Percentiles rank a stretch among this genome's conserved stretches.
Conservation (phyloP, 37 sponge, comb jelly and placozoan species). For the Aphrocallistes beatrix region DNA sequence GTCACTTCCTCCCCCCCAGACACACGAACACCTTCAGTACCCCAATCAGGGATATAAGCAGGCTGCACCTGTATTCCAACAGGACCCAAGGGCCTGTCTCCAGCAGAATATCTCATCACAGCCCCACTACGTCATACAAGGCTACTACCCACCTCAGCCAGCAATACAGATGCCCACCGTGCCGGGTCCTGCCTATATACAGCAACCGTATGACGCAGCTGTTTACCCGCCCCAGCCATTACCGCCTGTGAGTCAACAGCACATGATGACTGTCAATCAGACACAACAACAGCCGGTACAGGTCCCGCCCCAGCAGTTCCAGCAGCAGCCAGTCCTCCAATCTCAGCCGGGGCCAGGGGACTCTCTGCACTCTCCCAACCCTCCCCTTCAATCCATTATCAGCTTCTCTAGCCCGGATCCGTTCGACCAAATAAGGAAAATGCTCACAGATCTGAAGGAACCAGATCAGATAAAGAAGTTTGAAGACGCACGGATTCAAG, state of each 20-base stretch:
- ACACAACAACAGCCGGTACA: not conserved
- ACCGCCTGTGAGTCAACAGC: too few relatives aligned
- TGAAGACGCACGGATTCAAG: not conserved
- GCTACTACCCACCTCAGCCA: too few relatives aligned
- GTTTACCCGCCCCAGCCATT: too few relatives aligned
- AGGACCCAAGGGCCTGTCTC: not conserved
- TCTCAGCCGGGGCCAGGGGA: too few relatives aligned
- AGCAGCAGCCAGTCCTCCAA: too few relatives aligned
- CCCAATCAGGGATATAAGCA: not conserved
- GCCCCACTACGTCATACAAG: too few relatives aligned
- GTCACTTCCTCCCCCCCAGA: not conserved
- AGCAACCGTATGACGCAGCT: too few relatives aligned
- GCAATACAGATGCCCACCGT: too few relatives aligned
- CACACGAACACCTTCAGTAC: not conserved
- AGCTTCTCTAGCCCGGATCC: too few relatives aligned
- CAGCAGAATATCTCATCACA: not conserved
- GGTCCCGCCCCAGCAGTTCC: not conserved
- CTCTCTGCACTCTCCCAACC: not conserved
- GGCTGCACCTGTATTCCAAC: not conserved
- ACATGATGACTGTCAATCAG: not conserved
- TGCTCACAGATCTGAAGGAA: not conserved
- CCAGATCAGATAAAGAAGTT: not conserved
- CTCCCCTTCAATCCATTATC: too few relatives aligned
- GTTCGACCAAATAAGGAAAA: not conserved
- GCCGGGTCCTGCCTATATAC: too few relatives aligned